These are phyloP conservation scores for Falcunculus frontatus DNA, from an alignment of 2,113 vertebrate species.

Conservation along the genomic window DNA sequence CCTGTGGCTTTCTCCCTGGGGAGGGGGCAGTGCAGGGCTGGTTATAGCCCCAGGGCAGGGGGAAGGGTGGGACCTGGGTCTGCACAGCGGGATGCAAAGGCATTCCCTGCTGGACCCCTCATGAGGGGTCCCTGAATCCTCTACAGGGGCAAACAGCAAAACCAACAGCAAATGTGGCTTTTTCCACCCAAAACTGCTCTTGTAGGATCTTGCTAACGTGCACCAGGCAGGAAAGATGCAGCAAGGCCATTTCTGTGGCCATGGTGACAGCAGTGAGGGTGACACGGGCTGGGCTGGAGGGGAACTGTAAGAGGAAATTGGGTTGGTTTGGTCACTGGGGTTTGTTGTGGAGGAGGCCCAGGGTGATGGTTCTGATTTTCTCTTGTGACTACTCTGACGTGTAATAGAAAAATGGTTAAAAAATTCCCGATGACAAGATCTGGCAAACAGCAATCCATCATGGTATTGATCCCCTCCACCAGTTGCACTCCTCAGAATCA, in stretches of 20 bases:
- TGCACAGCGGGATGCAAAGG: background rate
- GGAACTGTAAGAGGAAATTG: accelerated
- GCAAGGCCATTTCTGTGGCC: background rate
- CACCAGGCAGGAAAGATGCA: background rate
- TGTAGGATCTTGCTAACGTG: background rate
- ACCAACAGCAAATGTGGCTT: accelerated
- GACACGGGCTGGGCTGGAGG: background rate
- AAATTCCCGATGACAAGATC: background rate
- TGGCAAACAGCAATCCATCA: background rate
- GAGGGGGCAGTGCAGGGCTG: background rate
- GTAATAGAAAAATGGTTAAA: background rate
- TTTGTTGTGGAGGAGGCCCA: background rate
- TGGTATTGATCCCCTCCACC: background rate
- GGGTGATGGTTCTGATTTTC: background rate
- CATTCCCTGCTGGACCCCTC: accelerated
- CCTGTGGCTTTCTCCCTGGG: background rate
- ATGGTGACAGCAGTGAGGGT: background rate
- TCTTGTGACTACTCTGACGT: background rate
- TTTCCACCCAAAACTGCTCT: accelerated
- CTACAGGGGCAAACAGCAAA: accelerated
- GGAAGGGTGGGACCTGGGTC: accelerated
- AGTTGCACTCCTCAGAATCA: background rate
- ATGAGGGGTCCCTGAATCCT: accelerated
- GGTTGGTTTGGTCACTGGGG: accelerated
- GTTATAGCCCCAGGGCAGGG: background rate